Conservation (phyloP, 1,140 invertebrate species). For the Drosophila micromelanica region DNA sequence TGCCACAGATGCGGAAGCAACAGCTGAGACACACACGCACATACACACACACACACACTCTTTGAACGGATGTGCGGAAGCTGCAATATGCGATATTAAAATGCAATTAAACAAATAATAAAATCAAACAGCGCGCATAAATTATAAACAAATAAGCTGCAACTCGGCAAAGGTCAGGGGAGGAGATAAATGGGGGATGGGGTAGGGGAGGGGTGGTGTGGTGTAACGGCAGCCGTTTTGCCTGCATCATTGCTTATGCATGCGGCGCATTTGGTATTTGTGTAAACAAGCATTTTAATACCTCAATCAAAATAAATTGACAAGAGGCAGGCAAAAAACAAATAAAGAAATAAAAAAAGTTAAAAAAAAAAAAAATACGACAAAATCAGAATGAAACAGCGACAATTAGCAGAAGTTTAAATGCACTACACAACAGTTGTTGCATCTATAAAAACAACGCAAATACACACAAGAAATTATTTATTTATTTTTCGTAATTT, state of each 20-base stretch:
- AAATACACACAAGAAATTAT: too few relatives aligned
- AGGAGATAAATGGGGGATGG: background rate
- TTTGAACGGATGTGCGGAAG: conserved; percentile 37
- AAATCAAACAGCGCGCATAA: conserved; percentile 22
- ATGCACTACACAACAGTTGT: too few relatives aligned
- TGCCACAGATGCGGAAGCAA: conserved; percentile 33
- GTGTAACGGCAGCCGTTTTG: background rate
- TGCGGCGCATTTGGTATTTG: conserved; percentile 39
- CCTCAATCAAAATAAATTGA: conserved; percentile 69
- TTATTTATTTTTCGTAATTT: too few relatives aligned
- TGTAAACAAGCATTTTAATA: conserved; percentile 78
- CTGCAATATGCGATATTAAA: conserved; percentile 42
- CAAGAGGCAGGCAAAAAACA: conserved; percentile 15
- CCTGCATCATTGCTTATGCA: conserved; percentile 38
- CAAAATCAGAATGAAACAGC: background rate
- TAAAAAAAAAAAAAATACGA: conserved; percentile 8
- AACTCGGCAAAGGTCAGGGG: background rate
- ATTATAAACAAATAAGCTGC: conserved; percentile 36
- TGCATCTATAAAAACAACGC: too few relatives aligned
- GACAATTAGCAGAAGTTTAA: background rate
- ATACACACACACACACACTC: conserved; percentile 1
- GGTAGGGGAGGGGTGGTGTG: too few relatives aligned
- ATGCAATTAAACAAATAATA: conserved; percentile 44
- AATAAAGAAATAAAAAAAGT: conserved; percentile 4
- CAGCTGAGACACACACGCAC: background rate